Evolutionary conservation across 2,113 vertebrate genomes (phyloP), one percentile per base, ranked within the genome.

Genomic region (Paradisaea rubra): DNA sequence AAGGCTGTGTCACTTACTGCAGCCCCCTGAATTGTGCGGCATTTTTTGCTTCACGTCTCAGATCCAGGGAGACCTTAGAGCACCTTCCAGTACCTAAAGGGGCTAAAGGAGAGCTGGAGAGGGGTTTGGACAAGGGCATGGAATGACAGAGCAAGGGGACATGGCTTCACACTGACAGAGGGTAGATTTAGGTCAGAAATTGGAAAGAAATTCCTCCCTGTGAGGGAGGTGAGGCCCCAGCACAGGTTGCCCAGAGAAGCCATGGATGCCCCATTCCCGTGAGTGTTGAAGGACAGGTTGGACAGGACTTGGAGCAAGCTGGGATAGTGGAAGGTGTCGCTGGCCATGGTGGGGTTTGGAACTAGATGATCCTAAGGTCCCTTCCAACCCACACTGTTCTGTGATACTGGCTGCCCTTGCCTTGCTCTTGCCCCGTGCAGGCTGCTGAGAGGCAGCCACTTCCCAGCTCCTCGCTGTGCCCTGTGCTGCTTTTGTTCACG

Each of bases 21-120:
- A 4, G 23, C 39, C 10, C 50, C 30, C 31, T 4, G 3, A 76
- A 44, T 15, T 0, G 0, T 2, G 11, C 37, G 44, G 53, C 7
- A 0, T 1, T 35, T 81, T 50, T 59, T n/a, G 11, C 8, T 78
- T 66, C 0, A 0, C 2, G 4, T 42, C 45, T 52, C 19, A 16
- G 21, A 5, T 35, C 30, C 30, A 42, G 47, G 12, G 30, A 54
- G 18, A 49, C 17, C 63, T 61, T 23, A 16, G 41, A 76, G 47
- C 10, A 28, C 21, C 31, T 49, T 41, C 21, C 25, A 61, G 41
- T 49, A 61, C 30, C 54, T 76, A 28, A 41, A 69, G n/a, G 25
- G 47, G 35, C 47, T 69, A 23, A 21, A 76, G 57, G 31, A 63
- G n/a, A 61, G 70, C 47, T 76, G 39, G 31, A 69, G 47, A 61